Base-by-base conservation (phyloP, 2,113 vertebrate genomes). In the Ceuthmochares aereus region DNA sequence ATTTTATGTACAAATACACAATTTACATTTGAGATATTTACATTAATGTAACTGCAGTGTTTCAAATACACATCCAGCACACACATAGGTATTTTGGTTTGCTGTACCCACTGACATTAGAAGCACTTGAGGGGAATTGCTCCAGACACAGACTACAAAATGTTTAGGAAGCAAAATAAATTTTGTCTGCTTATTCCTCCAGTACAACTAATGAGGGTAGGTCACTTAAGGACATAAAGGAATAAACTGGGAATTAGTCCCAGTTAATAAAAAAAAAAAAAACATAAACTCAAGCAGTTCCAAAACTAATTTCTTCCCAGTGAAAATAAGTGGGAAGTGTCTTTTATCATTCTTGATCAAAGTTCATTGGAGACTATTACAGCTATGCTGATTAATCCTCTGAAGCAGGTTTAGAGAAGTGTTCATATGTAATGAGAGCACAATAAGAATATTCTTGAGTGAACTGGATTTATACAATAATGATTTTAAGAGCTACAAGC, bases 181-280 rank as follows among this genome's bases (percentile, higher is more conserved):
- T 87, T 77, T 55, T 83, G 42, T 81, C 89, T 90, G 51, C 60
- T 68, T 59, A 7, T 63, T 97, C 27, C 17, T 87, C 60, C 32
- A 75, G 18, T 40, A 45, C 14, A n/a, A 16, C 18, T 85, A 52
- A 54, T 81, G 60, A 78, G 9, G 63, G 21, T 29, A 78, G 60
- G 79, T 94, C 80, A 85, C 12, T 23, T 70, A 59, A 95, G 75
- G 87, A 94, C 86, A 51, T 2, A 69, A 70, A 93, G 81, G 45
- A 91, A 92, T 89, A 82, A 89, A 90, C 82, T 77, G 83, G 85
- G 80, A 93, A 72, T 79, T 55, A 60, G 40, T 69, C 45, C 72
- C 70, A 86, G 43, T 75, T 96, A 73, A 89, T 89, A 79, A 91
- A 93, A 81, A 26, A 93, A 81, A 26, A 93, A 88, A 23, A 40